Conservation (phyloP, 2,113 vertebrate genomes). For the Cepphus grylle region DNA sequence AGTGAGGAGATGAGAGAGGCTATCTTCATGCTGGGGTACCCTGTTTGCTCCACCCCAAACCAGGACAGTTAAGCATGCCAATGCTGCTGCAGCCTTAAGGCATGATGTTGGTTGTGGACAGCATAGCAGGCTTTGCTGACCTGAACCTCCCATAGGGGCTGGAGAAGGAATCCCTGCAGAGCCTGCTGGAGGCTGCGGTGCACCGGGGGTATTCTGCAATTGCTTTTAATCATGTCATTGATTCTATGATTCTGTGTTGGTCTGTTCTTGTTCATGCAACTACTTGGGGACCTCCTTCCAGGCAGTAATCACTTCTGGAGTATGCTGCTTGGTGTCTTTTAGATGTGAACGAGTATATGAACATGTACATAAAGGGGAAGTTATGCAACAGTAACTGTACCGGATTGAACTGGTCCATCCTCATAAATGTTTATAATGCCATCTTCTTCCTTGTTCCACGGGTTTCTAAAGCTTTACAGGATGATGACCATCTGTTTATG, state of each 20-base stretch:
- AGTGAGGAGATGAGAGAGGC: no score
- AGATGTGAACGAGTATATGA: background rate
- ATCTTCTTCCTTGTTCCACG: background rate
- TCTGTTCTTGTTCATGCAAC: background rate
- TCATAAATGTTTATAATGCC: background rate
- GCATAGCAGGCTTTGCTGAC: no score
- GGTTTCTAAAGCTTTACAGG: background rate
- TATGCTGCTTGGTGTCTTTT: background rate
- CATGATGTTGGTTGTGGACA: no score
- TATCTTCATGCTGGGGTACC: no score
- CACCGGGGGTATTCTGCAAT: no score
- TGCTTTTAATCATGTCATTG: no score
- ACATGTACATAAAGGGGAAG: background rate
- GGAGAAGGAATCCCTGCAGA: no score
- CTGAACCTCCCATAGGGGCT: no score
- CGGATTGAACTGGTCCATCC: background rate
- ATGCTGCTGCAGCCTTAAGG: background rate
- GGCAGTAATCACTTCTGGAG: background rate
- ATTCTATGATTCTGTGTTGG: background rate
- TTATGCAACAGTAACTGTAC: background rate
- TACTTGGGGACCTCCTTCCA: background rate
- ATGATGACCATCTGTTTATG: background rate
- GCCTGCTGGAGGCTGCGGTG: no score
- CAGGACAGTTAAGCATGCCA: background rate
- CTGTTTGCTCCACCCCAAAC: no score